Conservation (phyloP, 2,888 invertebrate genomes). For the Amorpha juglandis region DNA sequence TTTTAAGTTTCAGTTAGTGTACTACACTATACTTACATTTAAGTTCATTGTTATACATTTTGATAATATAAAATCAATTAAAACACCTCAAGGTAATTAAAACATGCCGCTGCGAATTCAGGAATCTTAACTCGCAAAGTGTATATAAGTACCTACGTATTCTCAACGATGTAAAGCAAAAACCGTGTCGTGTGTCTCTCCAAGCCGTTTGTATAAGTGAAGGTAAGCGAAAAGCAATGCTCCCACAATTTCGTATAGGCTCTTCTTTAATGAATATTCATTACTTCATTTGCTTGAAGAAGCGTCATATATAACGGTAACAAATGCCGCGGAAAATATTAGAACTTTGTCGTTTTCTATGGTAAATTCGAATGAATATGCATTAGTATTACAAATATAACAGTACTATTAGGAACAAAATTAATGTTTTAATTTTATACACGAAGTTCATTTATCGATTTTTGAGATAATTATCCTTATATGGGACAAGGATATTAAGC, state of each 20-base stretch:
- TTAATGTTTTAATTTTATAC: too few species aligned
- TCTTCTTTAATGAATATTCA: conserved; percentile 73
- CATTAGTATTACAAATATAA: conserved; percentile 37
- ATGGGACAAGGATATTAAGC: too few species aligned
- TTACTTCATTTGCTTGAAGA: conserved; percentile 72
- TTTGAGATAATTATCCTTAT: too few species aligned
- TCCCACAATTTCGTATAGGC: conserved; percentile 55
- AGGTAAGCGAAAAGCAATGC: conserved; percentile 58
- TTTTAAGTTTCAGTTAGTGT: too few species aligned
- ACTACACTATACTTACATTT: too few species aligned
- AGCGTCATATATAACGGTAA: conserved; percentile 69
- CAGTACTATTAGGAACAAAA: background rate
- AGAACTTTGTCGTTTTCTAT: conserved; percentile 48
- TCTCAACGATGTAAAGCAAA: conserved; percentile 25
- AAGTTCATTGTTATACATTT: too few species aligned
- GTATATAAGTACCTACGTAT: background rate
- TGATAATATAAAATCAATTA: background rate
- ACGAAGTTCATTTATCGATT: too few species aligned
- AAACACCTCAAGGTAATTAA: background rate
- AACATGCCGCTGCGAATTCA: background rate
- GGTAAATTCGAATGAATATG: conserved; percentile 55
- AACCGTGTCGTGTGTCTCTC: conserved; percentile 37
- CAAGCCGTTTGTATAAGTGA: conserved; percentile 48
- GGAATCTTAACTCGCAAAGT: background rate
- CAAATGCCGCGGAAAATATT: conserved; percentile 55